A percentile compares a stretch with the other conserved stretches of the same genome.
phyloP scores from a whole-genome alignment of 1,140 invertebrate species.

The Drosophila busckii region DNA sequence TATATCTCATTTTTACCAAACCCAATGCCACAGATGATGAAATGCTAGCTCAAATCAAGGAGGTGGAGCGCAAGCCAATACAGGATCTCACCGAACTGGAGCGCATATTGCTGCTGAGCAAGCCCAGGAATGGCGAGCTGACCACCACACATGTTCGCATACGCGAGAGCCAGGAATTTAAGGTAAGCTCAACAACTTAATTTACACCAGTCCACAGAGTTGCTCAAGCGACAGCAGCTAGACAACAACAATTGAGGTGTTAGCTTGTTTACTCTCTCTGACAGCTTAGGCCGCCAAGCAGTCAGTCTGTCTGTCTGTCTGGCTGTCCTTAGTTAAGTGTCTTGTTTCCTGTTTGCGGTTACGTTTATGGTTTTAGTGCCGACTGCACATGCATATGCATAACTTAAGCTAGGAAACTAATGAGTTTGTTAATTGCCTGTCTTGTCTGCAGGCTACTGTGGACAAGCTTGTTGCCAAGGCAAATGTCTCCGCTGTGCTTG shows the following conservation, averaged over 20 bases:
- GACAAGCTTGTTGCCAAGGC: conserved; percentile 98
- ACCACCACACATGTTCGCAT: conserved; percentile 91
- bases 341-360: not conserved
- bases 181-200: conserved; percentile 82
- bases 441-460: conserved; percentile 91
- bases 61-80: conserved; percentile 82
- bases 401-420: conserved; percentile 6
- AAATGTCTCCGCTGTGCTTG: conserved; percentile 95
- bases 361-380: not conserved
- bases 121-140: conserved; percentile 92
- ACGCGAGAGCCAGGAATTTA: conserved; percentile 99
- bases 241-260: not conserved
- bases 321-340: conserved; percentile 13
- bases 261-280: conserved; percentile 16
- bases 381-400: conserved; percentile 39
- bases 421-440: not conserved
- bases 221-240: no score
- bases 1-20: not conserved
- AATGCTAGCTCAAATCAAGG: conserved; percentile 68
- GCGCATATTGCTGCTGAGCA: conserved; percentile 93
- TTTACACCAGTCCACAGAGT: conserved; percentile 3
- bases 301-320: conserved; percentile 6
- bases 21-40: conserved; percentile 60
- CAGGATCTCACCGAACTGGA: conserved; percentile 87
- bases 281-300: conserved; percentile 22